A percentile compares a stretch with the other conserved stretches of the same genome.
Conservation (phyloP, 2,888 invertebrate species). For the Brassicogethes aeneus region DNA sequence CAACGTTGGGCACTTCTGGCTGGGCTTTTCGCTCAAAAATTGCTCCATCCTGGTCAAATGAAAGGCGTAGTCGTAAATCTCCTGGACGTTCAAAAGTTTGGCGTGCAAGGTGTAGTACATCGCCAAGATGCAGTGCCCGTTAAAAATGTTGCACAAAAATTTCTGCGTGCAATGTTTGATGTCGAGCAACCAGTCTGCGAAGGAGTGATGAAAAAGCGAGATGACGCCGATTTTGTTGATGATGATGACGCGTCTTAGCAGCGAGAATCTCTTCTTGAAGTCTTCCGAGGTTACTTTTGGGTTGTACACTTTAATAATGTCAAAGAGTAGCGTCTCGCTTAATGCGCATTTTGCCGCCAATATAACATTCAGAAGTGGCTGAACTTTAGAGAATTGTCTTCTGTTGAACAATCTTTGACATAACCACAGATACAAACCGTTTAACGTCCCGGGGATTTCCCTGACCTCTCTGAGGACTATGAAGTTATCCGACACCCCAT, state of each 20-base stretch:
- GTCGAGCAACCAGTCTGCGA: conserved; percentile 90
- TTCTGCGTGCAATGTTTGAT: conserved; percentile 97
- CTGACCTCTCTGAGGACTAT: conserved; percentile 85
- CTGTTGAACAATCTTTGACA: conserved; percentile 88
- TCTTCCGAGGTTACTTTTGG: conserved; percentile 70
- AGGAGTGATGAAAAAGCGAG: conserved; percentile 86
- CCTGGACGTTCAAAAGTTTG: conserved; percentile 57
- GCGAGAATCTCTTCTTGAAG: conserved; percentile 67
- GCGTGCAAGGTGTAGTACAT: conserved; percentile 73
- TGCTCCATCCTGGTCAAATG: conserved; percentile 61
- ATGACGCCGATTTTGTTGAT: conserved; percentile 53
- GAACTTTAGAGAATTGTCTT: conserved; percentile 78
- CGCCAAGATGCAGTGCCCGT: conserved; percentile 82
- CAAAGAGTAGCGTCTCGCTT: conserved; percentile 71
- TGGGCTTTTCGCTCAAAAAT: conserved; percentile 43
- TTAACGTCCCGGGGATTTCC: conserved; percentile 90
- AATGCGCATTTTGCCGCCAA: conserved; percentile 81
- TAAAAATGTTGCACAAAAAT: conserved; percentile 77
- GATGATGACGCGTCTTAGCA: conserved; percentile 55
- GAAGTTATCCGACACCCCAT: conserved; percentile 88
- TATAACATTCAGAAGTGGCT: conserved; percentile 76
- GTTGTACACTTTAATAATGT: conserved; percentile 73
- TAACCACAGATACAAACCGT: conserved; percentile 90
- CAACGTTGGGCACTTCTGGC: conserved; percentile 38
- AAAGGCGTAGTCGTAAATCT: conserved; percentile 65